Evolutionary conservation across 2,113 vertebrate genomes (phyloP).

Genomic region (Callorhinus ursinus): DNA sequence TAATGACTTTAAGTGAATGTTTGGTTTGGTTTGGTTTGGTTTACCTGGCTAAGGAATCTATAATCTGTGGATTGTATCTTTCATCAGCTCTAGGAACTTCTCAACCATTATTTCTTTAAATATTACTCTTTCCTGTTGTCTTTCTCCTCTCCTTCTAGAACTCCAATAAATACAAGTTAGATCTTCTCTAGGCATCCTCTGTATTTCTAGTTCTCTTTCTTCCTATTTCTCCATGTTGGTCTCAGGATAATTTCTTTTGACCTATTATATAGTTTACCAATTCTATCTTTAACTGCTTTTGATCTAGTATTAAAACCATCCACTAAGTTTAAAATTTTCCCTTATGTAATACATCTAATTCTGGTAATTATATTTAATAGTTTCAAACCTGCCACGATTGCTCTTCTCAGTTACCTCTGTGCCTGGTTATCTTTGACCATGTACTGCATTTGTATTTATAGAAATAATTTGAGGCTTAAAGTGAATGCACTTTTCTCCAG

Average conservation of each 20-base stretch:
- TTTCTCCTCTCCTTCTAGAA: neutral
- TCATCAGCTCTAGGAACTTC: neutral
- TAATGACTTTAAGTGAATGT: neutral
- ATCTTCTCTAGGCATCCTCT: neutral
- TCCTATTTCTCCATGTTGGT: neutral
- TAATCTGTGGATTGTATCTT: neutral
- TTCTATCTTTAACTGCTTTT: slow-evolving; percentile 14
- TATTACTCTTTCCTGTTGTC: neutral
- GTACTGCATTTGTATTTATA: neutral
- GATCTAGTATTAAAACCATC: neutral
- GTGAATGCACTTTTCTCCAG: neutral
- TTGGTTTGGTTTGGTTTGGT: neutral
- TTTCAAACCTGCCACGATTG: neutral
- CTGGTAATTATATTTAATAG: neutral
- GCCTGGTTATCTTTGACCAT: neutral
- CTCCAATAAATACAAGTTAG: neutral
- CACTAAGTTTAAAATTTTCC: neutral
- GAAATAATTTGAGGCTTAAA: neutral
- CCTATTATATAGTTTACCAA: neutral
- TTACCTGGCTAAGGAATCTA: neutral
- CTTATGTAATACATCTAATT: neutral
- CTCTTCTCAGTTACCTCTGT: neutral
- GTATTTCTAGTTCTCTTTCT: neutral
- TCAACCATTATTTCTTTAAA: neutral
- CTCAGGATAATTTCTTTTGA: neutral